phyloP scores from a whole-genome alignment of 2,113 vertebrate genomes.

The Mesocricetus auratus region DNA sequence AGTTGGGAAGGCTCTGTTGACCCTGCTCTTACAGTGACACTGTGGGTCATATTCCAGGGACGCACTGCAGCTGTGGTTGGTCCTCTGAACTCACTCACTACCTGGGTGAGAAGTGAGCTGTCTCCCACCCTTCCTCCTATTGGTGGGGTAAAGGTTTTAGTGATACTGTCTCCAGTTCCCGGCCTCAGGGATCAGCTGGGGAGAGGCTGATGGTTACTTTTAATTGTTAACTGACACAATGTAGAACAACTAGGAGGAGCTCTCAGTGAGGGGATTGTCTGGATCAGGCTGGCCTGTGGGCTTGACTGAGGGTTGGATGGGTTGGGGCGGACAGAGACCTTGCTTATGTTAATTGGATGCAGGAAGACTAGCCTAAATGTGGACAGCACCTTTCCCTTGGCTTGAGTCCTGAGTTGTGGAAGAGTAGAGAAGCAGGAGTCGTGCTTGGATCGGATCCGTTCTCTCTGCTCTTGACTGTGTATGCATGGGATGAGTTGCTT shows the following conservation, averaged over 20 bases:
- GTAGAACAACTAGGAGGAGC: background rate
- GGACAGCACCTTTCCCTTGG: background rate
- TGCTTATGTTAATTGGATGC: background rate
- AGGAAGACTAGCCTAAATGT: background rate
- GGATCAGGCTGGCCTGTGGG: background rate
- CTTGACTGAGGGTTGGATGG: background rate
- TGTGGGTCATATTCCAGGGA: background rate
- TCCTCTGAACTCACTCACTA: background rate
- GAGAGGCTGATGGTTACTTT: background rate
- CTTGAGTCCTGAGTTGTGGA: background rate
- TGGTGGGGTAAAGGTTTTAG: background rate
- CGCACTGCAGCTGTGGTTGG: background rate
- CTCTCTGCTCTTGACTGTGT: background rate
- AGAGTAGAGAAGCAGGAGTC: background rate
- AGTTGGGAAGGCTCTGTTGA: background rate
- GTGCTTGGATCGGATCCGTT: background rate
- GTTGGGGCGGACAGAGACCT: background rate
- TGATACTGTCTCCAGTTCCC: background rate
- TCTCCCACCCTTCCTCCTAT: background rate
- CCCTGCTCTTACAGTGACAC: background rate
- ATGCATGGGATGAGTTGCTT: background rate
- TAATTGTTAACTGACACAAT: background rate
- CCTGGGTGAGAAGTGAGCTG: background rate
- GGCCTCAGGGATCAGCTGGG: background rate
- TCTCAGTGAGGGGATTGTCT: background rate